Evolutionary conservation across 2,797 vertebrate genomes (phyloP).

Genomic region (Champsocephalus gunnari): DNA sequence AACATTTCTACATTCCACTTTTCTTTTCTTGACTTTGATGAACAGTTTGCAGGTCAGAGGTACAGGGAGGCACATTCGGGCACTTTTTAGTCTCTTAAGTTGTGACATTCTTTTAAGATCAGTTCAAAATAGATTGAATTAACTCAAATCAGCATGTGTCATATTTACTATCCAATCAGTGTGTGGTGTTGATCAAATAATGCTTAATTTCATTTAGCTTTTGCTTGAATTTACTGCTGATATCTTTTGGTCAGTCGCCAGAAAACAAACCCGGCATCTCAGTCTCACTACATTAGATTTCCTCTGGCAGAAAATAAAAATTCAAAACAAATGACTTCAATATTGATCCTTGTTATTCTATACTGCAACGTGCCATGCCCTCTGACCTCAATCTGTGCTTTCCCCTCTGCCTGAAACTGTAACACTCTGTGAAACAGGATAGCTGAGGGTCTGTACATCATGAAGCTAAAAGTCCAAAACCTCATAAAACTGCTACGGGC

Average conservation of each 20-base stretch:
- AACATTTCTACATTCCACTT: constrained; percentile 6
- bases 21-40: constrained; percentile 3
- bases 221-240: not conserved
- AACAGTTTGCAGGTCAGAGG: constrained; percentile 31
- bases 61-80: constrained; percentile 32
- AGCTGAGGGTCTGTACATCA: constrained; percentile 38
- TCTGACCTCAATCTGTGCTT: constrained; percentile 32
- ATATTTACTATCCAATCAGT: not conserved
- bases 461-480: constrained; percentile 28
- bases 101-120: constrained; percentile 18
- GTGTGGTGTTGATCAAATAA: not conserved
- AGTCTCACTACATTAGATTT: not conserved
- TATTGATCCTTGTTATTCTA: constrained; percentile 12
- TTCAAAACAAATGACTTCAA: not conserved
- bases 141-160: not conserved
- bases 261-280: constrained; percentile 2
- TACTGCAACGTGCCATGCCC: constrained; percentile 35
- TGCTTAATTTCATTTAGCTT: not conserved
- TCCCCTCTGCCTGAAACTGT: constrained; percentile 16
- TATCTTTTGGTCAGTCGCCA: not conserved
- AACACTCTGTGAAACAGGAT: constrained; percentile 24
- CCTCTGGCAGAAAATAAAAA: not conserved
- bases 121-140: not conserved
- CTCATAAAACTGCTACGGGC: constrained; percentile 14
- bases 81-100: not conserved